Evolutionary conservation across 2,113 vertebrate genomes (phyloP), one percentile per base, ranked within the genome.

Genomic region (Orcinus orca): DNA sequence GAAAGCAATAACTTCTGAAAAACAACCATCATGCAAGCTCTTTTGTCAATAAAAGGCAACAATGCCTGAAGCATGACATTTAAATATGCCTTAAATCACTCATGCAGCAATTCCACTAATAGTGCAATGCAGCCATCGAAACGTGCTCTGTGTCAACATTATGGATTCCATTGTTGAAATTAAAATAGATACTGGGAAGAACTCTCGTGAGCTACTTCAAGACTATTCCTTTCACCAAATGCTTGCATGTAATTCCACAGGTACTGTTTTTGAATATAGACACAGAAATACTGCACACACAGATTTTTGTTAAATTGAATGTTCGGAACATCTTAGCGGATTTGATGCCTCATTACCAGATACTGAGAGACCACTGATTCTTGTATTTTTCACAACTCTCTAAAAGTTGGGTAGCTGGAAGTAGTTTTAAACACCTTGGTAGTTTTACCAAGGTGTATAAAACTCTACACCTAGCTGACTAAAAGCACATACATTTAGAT

Each of bases 61-160:
- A 98, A 94, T 33, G 77, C 38, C 94, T 96, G 63, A 97, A 97
- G 87, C 29, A 84, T 91, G 93, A 74, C 90, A 96, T 98, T 71
- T 80, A 90, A 96, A 91, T 83, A 58, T 15, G 8, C 67, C 96
- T 97, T 68, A 97, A 98, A 60, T 92, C 79, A 82, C 96, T 97
- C 0, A 0, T 73, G 74, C 0, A 1, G 31, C 44, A 88, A 41
- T 88, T 94, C 95, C 85, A 96, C 95, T 95, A 97, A 96, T 25
- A 86, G 76, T 36, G 50, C 73, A 88, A 97, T 79, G 74, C 63
- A 95, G 31, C 41, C 44, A 89, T 60, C 77, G 47, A 88, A 89
- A 41, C 3, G 17, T 65, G 77, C 84, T 94, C 85, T 80, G 26
- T 38, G 74, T 67, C 76, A 96, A 67, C 31, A 87, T 18, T 77